Percentiles rank a stretch among this genome's conserved stretches.
phyloP scores from a whole-genome alignment of 1,140 invertebrate genomes.

The Nymphalis io region DNA sequence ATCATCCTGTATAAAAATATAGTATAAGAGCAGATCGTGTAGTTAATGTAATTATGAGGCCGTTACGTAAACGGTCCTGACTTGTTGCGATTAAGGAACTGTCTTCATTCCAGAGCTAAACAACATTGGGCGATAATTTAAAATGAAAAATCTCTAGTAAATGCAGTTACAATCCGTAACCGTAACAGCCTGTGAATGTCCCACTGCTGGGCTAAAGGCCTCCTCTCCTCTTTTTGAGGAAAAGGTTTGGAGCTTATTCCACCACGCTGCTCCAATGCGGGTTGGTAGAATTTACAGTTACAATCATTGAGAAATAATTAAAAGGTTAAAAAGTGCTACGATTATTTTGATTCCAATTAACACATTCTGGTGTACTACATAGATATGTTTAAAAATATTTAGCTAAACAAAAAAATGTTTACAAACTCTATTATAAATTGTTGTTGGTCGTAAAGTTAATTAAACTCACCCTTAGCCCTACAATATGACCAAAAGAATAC shows the following conservation, averaged over 20 bases:
- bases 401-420: conserved; percentile 50
- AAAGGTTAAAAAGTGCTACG: too few relatives aligned
- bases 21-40: conserved; percentile 67
- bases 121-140: conserved; percentile 51
- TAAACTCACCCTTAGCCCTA: conserved; percentile 64
- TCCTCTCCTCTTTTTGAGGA: too few relatives aligned
- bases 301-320: too few relatives aligned
- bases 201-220: too few relatives aligned
- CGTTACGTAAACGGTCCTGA: conserved; percentile 73
- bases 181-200: too few relatives aligned
- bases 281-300: too few relatives aligned
- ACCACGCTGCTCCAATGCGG: too few relatives aligned
- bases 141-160: background rate
- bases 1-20: conserved; percentile 57
- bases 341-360: too few relatives aligned
- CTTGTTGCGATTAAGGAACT: conserved; percentile 76
- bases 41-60: conserved; percentile 80
- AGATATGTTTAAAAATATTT: background rate
- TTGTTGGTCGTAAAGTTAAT: conserved; percentile 75
- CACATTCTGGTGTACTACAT: too few relatives aligned
- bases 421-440: conserved; percentile 56
- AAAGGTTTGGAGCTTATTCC: too few relatives aligned
- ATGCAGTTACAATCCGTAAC: background rate
- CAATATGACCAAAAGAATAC: conserved; percentile 13
- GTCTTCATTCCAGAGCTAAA: conserved; percentile 52